Base-by-base conservation (phyloP, 2,797 vertebrate species). In the Acanthornis magna region DNA sequence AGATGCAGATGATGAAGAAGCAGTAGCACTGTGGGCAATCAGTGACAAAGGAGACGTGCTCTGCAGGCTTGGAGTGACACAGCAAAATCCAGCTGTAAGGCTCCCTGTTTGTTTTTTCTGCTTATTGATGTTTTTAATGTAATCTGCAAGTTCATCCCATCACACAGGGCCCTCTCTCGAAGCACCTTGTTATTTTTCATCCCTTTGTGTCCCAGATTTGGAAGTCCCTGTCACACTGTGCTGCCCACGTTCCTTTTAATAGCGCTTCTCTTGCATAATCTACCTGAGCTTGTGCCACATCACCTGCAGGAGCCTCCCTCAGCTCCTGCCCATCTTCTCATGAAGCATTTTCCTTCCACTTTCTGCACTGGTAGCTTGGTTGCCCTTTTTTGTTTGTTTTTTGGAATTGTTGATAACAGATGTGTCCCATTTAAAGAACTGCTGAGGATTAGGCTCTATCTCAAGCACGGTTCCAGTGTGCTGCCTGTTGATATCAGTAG, bases 11-110 rank as follows among this genome's bases (percentile, higher is more conserved):
- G 89, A 63, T 2, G 97, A 98, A 80, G 98, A 98, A 27, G 91
- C 97, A 73, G 96, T 99, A 32, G 98, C 99, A 2, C 97, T 99
- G 75, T 99, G 99, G 99, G 99, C 99, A 40, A 98, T 99, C 97
- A 99, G 99, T 94, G 99, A 98, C 98, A 99, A 99, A 95, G 99
- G 99, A 48, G 99, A 99, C 0, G 99, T 99, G 73, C 98, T 99
- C 65, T 99, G 99, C 92, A 98, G 99, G 36, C 98, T 99, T 78
- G 99, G 98, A 45, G 98, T 99, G 91, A 98, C 99, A 4, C 85
- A 98, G 32, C 97, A 98, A 89, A 98, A 98, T 13, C 99, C 99
- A 10, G 98, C 98, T 63, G 99, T 99, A 98, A 98, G 98, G 60
- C 79, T 71, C 51, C n/a, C 34, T 70, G 27, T 47, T 84, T 65